Conservation (phyloP, 2,797 vertebrate species). For the Dryobates pubescens region DNA sequence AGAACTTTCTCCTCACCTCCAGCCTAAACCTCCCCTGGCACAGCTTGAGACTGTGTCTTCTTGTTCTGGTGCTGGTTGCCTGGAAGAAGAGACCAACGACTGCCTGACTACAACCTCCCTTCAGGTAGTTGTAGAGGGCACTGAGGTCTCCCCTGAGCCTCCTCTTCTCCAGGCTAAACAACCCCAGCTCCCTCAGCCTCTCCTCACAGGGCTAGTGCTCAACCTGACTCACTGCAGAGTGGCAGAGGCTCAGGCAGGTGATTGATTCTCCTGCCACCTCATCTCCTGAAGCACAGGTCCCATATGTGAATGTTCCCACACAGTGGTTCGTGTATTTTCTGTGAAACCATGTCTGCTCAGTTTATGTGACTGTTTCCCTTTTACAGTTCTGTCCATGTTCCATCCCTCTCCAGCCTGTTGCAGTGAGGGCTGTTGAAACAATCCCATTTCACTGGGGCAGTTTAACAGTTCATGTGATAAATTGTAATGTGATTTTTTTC, state of each 20-base stretch:
- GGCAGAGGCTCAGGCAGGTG: neutral
- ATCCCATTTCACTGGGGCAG: neutral
- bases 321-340: neutral
- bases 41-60: no score
- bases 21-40: no score
- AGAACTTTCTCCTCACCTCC: no score
- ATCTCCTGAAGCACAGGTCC: neutral
- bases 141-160: no score
- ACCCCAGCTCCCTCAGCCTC: no score
- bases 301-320: rapidly evolving
- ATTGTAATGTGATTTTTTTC: neutral
- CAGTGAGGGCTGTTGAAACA: neutral
- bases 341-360: neutral
- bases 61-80: no score
- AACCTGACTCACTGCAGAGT: neutral
- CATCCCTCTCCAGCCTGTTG: neutral
- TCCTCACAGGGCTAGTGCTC: no score
- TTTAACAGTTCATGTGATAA: neutral
- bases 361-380: neutral
- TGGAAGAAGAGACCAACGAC: no score
- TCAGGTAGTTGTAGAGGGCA: no score
- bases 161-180: no score
- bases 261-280: neutral
- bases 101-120: no score
- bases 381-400: neutral